These are phyloP conservation scores for Ailurus styani DNA, from an alignment of 2,113 vertebrate genomes.

Conservation along the genomic window DNA sequence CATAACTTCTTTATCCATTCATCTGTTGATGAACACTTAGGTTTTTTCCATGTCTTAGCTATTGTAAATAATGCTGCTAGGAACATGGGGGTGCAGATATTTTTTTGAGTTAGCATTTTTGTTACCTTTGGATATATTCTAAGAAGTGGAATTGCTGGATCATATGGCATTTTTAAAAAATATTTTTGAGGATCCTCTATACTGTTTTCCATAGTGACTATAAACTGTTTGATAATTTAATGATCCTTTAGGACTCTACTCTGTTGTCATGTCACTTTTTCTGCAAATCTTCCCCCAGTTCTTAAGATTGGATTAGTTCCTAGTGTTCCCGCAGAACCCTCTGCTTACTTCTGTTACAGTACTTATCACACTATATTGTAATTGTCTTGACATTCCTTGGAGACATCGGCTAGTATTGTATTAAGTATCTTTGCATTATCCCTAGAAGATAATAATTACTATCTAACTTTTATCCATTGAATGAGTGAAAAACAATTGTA, in stretches of 20 bases:
- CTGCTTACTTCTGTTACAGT: neutral
- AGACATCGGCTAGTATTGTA: neutral
- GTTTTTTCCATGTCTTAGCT: neutral
- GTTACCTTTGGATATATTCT: neutral
- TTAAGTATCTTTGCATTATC: neutral
- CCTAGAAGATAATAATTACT: neutral
- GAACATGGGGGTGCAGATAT: neutral
- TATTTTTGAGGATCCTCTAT: neutral
- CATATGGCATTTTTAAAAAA: neutral
- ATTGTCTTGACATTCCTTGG: neutral
- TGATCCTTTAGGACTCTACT: neutral
- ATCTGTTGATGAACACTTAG: neutral
- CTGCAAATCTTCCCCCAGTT: neutral
- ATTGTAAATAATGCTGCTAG: neutral
- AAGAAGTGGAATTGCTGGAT: neutral
- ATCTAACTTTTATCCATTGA: neutral
- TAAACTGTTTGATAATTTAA: neutral
- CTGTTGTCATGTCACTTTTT: neutral
- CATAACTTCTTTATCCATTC: neutral
- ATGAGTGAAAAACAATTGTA: conserved; percentile 7
- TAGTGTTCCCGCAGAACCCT: neutral
- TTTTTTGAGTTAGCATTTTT: neutral
- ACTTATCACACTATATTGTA: neutral
- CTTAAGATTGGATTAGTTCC: neutral
- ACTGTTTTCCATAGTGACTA: neutral